Evolutionary conservation across 2,113 vertebrate genomes (phyloP), one percentile per base, ranked within the genome.

Genomic region (Galbula dea): DNA sequence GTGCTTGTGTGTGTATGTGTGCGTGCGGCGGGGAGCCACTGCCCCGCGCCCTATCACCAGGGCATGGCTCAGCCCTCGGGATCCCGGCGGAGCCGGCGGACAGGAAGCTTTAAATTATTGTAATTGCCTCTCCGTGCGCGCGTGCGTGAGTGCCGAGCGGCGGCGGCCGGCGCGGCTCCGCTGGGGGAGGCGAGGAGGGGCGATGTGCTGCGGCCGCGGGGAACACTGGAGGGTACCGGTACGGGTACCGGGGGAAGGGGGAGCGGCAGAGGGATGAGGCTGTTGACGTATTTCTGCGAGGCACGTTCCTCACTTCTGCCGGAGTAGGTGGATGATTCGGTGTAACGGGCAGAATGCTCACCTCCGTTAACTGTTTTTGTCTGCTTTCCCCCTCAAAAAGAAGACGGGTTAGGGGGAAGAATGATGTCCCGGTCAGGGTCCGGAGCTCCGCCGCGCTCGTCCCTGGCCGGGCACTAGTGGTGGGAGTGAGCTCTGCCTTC

Each of bases 91-190:
- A 86, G 91, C 81, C 43, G 88, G 78, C 95, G 92, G 93, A 94
- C 97, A 79, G 95, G 97, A 97, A 98, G 97, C 96, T 91, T 96
- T 94, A 81, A 92, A 90, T 96, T 93, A 83, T 83, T 96, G 91
- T 96, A 92, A 97, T 94, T 93, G 96, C 79, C 93, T 87, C 75
- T 87, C 76, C 88, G 54, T 77, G 62, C 61, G 32, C 8, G 67
- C 68, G 34, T n/a, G 78, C 71, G 83, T 82, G 85, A 96, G 91
- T 93, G 84, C 71, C 24, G 58, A 83, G 91, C 83, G 82, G 76
- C 82, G 48, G 90, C 93, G 57, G 91, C 92, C 54, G 93, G 86
- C 83, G 59, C 91, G 91, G 55, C 91, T 90, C 82, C 78, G 86
- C 74, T 79, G 52, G 39, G 34, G 82, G 80, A 90, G 63, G 39